Evolutionary conservation across 2,797 vertebrate species (phyloP), one percentile per base, ranked within the genome.

Genomic region (Cyclura pinguis): DNA sequence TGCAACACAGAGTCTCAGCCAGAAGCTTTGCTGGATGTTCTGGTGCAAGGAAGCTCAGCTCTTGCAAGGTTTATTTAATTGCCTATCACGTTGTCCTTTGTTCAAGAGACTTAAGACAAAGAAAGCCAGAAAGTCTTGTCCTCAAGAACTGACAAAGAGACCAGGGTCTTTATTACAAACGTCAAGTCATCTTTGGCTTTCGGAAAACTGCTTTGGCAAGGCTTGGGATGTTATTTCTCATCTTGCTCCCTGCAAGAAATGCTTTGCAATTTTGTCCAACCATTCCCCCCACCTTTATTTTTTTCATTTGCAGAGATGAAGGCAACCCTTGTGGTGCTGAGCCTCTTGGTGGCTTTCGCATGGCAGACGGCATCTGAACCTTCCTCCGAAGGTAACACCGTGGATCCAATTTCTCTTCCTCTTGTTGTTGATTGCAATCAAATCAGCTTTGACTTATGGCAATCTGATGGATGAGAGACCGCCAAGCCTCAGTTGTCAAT

Each of bases 221-320:
- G 38, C 22, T 69, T 67, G 10, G 35, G n/a, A 52, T 16, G 14
- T 57, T 57, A 2, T 57, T 57, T 57, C 57, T 57, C 14, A 16
- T 16, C 14, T 57, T 14, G 14, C 14, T 16, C 57, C 13, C 57
- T 14, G 13, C 13, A 14, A 14, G 0, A 62, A 62, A 62, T 62
- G 59, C 18, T 82, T 16, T 14, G 29, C 10, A 32, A 8, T 62
- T 47, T 47, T 8, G 18, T 77, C 27, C 29, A 73, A 9, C 20
- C 35, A 16, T 4, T 7, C 3, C 27, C 35, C 72, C 16, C 22
- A 9, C 9, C 20, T n/a, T 20, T 47, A 10, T 67, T 4, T 35
- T 32, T 12, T 57, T 55, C 20, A 10, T 80, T 59, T 78, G 20
- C 72, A 91, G 90, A 87, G 18, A 91, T 91, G 90, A 57, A 69